These are phyloP conservation scores for Mylabris sibirica DNA, from an alignment of 2,888 invertebrate species.

Conservation along the genomic window DNA sequence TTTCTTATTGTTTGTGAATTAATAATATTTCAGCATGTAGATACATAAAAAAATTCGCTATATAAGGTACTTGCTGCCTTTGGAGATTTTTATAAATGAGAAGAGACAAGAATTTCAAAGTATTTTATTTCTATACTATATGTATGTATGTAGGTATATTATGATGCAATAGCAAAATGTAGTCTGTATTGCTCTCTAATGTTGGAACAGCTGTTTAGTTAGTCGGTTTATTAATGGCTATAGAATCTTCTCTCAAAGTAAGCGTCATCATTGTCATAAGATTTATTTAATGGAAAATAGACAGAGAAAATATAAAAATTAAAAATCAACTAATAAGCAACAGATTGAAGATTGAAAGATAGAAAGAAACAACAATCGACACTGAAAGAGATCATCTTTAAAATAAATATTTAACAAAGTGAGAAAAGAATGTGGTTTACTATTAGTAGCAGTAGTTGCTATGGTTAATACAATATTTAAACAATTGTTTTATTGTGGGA, in stretches of 20 bases:
- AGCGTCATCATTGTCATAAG: background rate
- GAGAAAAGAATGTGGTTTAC: constrained; percentile 9
- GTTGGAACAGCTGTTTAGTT: background rate
- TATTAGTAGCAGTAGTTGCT: background rate
- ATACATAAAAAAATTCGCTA: too few relatives aligned
- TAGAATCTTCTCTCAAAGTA: constrained; percentile 3
- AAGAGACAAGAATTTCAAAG: too few relatives aligned
- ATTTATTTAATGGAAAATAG: background rate
- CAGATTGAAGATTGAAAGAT: background rate
- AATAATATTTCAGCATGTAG: too few relatives aligned
- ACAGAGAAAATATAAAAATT: background rate
- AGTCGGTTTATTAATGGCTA: background rate
- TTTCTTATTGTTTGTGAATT: too few relatives aligned
- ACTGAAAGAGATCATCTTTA: background rate
- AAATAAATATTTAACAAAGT: constrained; percentile 7
- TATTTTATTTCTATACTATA: background rate
- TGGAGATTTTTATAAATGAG: too few relatives aligned
- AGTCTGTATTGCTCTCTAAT: background rate
- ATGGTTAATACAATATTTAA: constrained; percentile 9
- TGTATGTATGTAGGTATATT: background rate
- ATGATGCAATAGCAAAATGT: background rate
- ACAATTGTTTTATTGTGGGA: constrained; percentile 2
- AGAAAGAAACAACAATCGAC: background rate
- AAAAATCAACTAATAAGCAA: background rate
- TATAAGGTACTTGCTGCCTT: too few relatives aligned